Evolutionary conservation across 2,888 invertebrate genomes (phyloP), one percentile per base, ranked within the genome.

Genomic region (Chrysomela aeneicollis): DNA sequence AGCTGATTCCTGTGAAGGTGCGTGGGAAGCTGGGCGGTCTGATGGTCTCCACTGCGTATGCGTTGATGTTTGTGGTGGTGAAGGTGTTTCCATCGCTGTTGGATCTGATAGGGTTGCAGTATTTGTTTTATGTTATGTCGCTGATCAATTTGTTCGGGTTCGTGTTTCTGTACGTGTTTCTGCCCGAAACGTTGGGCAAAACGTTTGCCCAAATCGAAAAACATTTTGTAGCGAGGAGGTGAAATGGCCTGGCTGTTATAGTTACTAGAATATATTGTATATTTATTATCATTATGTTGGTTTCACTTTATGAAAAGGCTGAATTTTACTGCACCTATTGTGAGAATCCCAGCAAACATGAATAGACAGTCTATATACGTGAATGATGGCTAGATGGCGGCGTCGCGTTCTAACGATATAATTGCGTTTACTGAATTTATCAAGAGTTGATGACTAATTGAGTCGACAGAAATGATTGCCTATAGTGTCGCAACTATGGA

Each of bases 151-250:
- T 85, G 4, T 30, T 82, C 0, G 83, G 84, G 9, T 81, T 84
- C 1, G 70, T 74, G 15, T 86, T 85, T 75, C 78, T 86, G 46
- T 85, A 84, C 68, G 76, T 84, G 15, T 85, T 82, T 71, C 73
- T 88, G 52, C 88, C 88, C 1, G 88, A 88, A 80, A 88, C 87
- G 1, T 78, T 86, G 21, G 86, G 87, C 0, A 87, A 85, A 77
- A 85, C 81, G 49, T 86, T 87, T 68, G 74, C 74, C 12, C 86
- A 88, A 74, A 87, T 88, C 63, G 86, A 87, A 75, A 74, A 78
- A 18, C 79, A 81, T 75, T 86, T 86, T 73, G 58, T 57, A 15
- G 9, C 42, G 15, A 42, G 15, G 12, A 15, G 3, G 2, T 35
- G 35, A 35, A 35, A 35, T 10, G 12, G 35, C 8, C 9, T 26